Percentiles rank a stretch among this genome's conserved stretches.
Evolutionary conservation across 2,888 invertebrate species (phyloP).

Genomic region (Cremastobaeus sp.): DNA sequence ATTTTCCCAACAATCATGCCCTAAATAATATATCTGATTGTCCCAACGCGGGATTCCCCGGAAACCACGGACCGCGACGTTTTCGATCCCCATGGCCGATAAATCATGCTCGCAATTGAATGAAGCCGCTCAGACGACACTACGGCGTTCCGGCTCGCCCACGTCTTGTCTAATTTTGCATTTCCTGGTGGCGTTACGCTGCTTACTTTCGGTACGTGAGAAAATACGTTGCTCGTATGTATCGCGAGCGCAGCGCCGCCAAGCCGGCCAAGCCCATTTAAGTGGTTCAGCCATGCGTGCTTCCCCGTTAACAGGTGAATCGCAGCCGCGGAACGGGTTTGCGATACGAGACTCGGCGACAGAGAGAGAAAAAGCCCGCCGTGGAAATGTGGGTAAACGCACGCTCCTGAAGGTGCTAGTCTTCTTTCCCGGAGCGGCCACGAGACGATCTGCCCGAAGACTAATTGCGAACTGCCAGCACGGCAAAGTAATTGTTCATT

Average conservation of each 20-base stretch:
- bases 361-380: slow-evolving; percentile 39
- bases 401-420: slow-evolving; percentile 7
- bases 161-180: slow-evolving; percentile 28
- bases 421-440: slow-evolving; percentile 29
- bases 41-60: no score
- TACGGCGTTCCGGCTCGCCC: slow-evolving; percentile 9
- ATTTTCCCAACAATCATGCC: no score
- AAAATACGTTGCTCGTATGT: slow-evolving; percentile 45
- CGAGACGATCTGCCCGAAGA: slow-evolving; percentile 24
- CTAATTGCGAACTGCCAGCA: slow-evolving; percentile 52
- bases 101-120: neutral
- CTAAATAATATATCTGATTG: no score
- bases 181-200: slow-evolving; percentile 47
- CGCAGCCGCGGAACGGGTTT: slow-evolving; percentile 61
- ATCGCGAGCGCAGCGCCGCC: slow-evolving; percentile 24
- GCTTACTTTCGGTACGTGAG: slow-evolving; percentile 48
- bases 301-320: slow-evolving; percentile 73
- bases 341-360: slow-evolving; percentile 34
- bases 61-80: neutral
- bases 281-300: slow-evolving; percentile 73
- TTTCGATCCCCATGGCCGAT: slow-evolving; percentile 5
- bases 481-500: slow-evolving; percentile 51
- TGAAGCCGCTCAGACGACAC: neutral
- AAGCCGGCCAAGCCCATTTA: slow-evolving; percentile 62
- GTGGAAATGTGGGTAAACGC: slow-evolving; percentile 46